These are phyloP conservation scores for Lasioglossum vierecki DNA, from an alignment of 2,888 invertebrate species.

Conservation along the genomic window DNA sequence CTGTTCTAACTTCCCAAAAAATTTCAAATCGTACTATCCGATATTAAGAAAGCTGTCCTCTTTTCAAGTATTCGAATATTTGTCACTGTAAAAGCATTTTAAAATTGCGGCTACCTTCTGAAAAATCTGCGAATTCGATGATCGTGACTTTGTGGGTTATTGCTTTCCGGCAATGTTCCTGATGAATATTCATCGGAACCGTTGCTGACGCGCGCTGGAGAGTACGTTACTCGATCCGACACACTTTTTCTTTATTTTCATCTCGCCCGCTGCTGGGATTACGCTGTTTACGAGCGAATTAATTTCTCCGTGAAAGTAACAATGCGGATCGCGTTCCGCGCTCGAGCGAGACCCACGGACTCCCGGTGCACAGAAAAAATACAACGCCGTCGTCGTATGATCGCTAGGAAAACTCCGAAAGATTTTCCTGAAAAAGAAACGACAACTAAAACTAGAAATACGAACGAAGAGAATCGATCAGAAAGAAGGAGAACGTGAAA, in stretches of 20 bases:
- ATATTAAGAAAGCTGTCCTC: too few species aligned
- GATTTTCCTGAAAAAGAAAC: neutral
- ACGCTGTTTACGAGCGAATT: slow-evolving; percentile 48
- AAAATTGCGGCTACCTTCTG: neutral
- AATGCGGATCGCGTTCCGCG: slow-evolving; percentile 50
- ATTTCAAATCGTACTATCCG: too few species aligned
- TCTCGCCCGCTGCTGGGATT: slow-evolving; percentile 35
- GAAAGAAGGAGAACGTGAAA: neutral
- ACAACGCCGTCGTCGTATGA: too few species aligned
- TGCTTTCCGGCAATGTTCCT: slow-evolving; percentile 25
- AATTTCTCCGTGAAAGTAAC: slow-evolving; percentile 62
- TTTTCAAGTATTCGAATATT: too few species aligned
- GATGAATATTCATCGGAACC: slow-evolving; percentile 43
- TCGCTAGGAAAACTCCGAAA: neutral
- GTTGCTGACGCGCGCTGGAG: neutral
- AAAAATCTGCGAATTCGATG: neutral
- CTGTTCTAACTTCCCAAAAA: too few species aligned
- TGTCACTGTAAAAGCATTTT: too few species aligned
- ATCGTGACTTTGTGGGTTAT: neutral
- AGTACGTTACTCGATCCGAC: slow-evolving; percentile 41
- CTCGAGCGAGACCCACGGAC: slow-evolving; percentile 23
- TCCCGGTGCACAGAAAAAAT: neutral
- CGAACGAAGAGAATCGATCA: neutral
- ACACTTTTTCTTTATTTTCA: slow-evolving; percentile 57
- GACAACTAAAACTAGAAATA: neutral